Base-by-base conservation (phyloP, 1,140 invertebrate genomes). In the Tetramorium simillimum region DNA sequence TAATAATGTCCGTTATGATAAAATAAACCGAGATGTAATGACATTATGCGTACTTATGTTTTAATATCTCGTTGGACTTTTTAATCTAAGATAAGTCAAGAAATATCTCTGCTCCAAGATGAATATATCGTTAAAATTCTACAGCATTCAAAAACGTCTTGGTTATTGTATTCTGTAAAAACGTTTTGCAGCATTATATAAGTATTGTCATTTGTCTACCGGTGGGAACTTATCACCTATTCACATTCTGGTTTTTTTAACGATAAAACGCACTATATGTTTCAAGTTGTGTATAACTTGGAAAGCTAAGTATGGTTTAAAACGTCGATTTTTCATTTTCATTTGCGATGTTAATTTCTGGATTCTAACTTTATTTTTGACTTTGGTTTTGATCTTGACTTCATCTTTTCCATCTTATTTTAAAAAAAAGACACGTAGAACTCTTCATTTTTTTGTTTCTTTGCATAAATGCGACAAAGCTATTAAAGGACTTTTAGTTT, bases 161-260 rank as follows among this genome's bases (percentile, higher is more conserved):
- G 24, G 24, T 65, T 33, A 18, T 49, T 80, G 18, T 77, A 46
- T 33, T 24, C 28, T n/a, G n/a, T 63, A 65, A 65, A 65, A 78
- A 49, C 6, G 9, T 76, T 58, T 56, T 58, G 21, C 53, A 65
- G 18, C 12, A 78, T 65, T 46, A 63, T 28, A 21, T 60, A 76
- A 60, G 73, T 9, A 24, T 43, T 16, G 73, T 60, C 21, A 43
- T 37, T 58, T 28, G 37, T 76, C 49, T 75, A 7, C 1, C 9
- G 37, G 5, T 37, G 16, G 6, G 33, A 76, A 4, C 37, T 76
- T 76, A 76, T 76, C 73, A 58, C 9, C 51, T 24, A 40, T 40
- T 0, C n/a, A 76, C 21, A 10, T 76, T 76, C 21, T 60, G 43
- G 0, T 37, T 43, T 76, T 60, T 60, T 76, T 60, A 43, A 56